Base-by-base conservation (phyloP, 2,888 invertebrate species). In the Zaprionus lineosus region DNA sequence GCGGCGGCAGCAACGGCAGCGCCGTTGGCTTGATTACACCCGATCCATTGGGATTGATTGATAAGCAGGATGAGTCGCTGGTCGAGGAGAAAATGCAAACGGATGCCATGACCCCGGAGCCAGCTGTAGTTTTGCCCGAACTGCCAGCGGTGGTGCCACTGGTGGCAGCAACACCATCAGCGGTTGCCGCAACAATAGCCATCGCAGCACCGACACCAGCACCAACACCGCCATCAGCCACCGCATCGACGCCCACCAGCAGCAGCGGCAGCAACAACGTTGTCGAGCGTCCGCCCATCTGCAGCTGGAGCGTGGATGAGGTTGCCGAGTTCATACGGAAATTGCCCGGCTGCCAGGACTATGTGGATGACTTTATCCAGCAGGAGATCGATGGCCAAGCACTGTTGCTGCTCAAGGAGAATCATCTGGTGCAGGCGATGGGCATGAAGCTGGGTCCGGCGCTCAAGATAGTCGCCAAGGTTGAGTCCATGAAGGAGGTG, bases 371-470 rank as follows among this genome's bases (percentile, higher is more conserved):
- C 88, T 98, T 98, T 91, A 93, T 95, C 7, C 94, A 95, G 84
- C 98, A 98, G 90, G 98, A 98, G 90, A 98, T 98, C 76, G 98
- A 98, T 86, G 98, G 98, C 0, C 97, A 98, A 87, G 98, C 98
- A 0, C 91, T 98, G 59, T 92, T 98, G 91, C 91, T 98, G 47
- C 93, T 98, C 44, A 96, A 97, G 85, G 97, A 97, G 71, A 98
- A 98, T 86, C 98, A 98, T 90, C 92, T 98, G 19, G 98, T 98
- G 91, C 95, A 95, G 70, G 96, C 97, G 4, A 96, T 98, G 92
- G 95, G 94, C 56, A 98, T 98, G 94, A 98, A 98, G 88, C 92
- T 98, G 12, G 98, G 98, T 0, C 98, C 98, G 0, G 98, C 98
- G 0, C 92, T 98, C 47, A 98, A 98, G 91, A 97, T 98, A 56